Base-by-base conservation (phyloP, 2,888 invertebrate species). In the Esperia sulphurella region DNA sequence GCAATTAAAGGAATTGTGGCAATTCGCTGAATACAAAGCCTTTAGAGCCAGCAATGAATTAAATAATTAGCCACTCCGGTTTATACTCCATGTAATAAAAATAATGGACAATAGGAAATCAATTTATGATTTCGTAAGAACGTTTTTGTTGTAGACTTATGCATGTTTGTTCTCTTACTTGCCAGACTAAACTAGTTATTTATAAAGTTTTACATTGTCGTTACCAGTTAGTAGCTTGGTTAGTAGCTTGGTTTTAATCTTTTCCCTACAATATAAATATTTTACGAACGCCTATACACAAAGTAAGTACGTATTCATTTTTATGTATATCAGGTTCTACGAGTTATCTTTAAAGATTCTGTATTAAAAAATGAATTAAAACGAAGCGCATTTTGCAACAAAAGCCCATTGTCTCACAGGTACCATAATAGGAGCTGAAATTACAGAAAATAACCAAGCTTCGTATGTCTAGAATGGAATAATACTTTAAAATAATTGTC, bases 1-100 rank as follows among this genome's bases (percentile, higher is more conserved):
- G 58, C 75, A 83, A 85, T 85, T 82, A 78, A 78, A 66, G 66
- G 75, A 81, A 76, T 84, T 83, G 81, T 70, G 68, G 72, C 81
- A 76, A 80, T 77, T 76, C 70, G 63, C 65, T 65, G 48, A 58
- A 68, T 58, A 58, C 59, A 66, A 59, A 53, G 56, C 50, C 53
- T 50, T 69, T 63, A 64, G 58, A 63, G 58, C 55, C 59, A 53
- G 61, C 67, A 57, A 64, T 67, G 76, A 79, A 84, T 84, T 83
- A 75, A 83, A 83, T 72, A 81, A 84, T 84, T 83, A 81, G 61
- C 12, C 7, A 14, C 14, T 30, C 5, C 37, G 21, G 35, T 14
- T 6, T 44, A 14, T 35, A 21, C 30, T 14, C 9, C 37, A 37
- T 12, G 31, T 10, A n/a, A n/a, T 31, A n/a, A 14, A 14, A 39